These are phyloP conservation scores for Otis tarda DNA, from an alignment of 2,113 vertebrate species.

Conservation along the genomic window DNA sequence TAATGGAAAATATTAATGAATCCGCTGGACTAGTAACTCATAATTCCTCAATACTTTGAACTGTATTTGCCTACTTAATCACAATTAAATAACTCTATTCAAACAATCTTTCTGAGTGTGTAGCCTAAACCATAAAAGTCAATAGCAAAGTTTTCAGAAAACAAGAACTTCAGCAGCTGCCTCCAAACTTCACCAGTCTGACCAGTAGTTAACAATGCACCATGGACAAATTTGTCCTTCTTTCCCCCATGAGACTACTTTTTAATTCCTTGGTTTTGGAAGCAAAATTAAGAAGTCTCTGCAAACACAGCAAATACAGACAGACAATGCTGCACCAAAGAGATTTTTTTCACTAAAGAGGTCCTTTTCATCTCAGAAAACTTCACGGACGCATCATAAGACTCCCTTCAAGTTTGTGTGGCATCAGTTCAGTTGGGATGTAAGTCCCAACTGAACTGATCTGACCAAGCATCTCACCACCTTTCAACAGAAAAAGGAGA, in stretches of 20 bases:
- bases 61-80: neutral
- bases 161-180: neutral
- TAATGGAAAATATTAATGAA: neutral
- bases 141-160: neutral
- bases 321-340: neutral
- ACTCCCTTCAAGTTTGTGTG: neutral
- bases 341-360: neutral
- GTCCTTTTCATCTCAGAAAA: neutral
- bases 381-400: neutral
- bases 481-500: neutral
- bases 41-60: neutral
- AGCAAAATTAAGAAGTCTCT: neutral
- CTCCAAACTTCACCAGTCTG: neutral
- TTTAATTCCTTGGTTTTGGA: neutral
- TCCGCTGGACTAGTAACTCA: neutral
- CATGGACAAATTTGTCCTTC: neutral
- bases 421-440: neutral
- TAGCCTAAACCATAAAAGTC: neutral
- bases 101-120: neutral
- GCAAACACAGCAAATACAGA: neutral
- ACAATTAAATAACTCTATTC: neutral
- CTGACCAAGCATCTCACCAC: neutral
- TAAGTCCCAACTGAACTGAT: neutral
- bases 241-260: neutral
- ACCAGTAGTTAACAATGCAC: neutral